Evolutionary conservation across 2,888 invertebrate genomes (phyloP).

Genomic region (Tuta absoluta): DNA sequence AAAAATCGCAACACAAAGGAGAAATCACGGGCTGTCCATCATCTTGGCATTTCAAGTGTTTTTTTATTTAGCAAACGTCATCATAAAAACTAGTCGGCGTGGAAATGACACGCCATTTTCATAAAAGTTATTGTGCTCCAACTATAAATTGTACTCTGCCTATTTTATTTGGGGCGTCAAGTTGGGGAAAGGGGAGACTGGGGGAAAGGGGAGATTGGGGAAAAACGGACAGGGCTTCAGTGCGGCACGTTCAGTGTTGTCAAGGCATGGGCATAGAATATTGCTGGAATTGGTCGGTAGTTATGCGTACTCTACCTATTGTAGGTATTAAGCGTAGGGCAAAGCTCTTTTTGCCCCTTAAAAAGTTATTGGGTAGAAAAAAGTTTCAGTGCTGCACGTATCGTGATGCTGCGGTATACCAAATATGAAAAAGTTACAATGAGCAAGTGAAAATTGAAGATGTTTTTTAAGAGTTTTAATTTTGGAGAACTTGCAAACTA

Average conservation of each 20-base stretch:
- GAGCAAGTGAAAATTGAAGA: no score
- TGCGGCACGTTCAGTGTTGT: constrained; percentile 31
- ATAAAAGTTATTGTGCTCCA: constrained; percentile 25
- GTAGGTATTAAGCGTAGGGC: no score
- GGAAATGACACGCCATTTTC: constrained; percentile 22
- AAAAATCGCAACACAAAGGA: constrained; percentile 14
- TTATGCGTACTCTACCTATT: no score
- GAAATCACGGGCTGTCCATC: constrained; percentile 5
- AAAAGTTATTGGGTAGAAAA: no score
- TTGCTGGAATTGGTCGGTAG: background rate
- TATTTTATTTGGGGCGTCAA: constrained; percentile 24
- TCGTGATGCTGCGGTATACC: no score
- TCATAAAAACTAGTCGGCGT: constrained; percentile 6
- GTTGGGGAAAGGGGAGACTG: constrained; percentile 23
- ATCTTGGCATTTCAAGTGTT: constrained; percentile 9
- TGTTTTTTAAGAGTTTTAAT: no score
- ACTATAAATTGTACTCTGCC: constrained; percentile 22
- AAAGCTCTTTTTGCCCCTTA: no score
- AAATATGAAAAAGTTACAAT: no score
- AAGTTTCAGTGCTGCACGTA: no score
- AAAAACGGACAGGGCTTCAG: background rate
- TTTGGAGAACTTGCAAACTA: no score
- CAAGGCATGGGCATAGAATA: constrained; percentile 1
- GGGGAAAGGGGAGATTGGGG: background rate
- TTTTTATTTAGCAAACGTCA: constrained; percentile 5